Evolutionary conservation across 2,888 invertebrate species (phyloP).

Genomic region (Seladonia tumulorum): DNA sequence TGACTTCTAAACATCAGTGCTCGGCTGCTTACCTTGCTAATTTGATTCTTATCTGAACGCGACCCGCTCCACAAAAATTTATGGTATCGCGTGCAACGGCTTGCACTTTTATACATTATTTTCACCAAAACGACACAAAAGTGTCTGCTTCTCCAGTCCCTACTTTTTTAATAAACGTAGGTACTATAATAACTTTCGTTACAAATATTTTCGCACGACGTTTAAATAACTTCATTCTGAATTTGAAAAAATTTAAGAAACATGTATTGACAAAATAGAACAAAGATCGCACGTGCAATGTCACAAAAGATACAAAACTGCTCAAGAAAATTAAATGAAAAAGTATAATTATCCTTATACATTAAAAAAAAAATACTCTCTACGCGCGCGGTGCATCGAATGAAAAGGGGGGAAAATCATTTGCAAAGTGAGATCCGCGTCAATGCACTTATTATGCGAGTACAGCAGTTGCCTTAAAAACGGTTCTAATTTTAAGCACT

Average conservation of each 20-base stretch:
- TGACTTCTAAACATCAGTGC: conserved; percentile 34
- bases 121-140: neutral
- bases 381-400: no score
- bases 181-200: neutral
- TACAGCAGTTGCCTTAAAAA: neutral
- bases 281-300: no score
- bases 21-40: conserved; percentile 10
- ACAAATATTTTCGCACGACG: no score
- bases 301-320: no score
- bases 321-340: no score
- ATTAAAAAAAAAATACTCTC: no score
- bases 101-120: neutral
- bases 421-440: neutral
- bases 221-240: no score
- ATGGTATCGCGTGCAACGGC: conserved; percentile 25
- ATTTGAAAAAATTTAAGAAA: no score
- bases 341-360: no score
- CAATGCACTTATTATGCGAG: neutral
- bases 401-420: neutral
- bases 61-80: conserved; percentile 23
- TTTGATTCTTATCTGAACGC: conserved; percentile 43
- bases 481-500: neutral
- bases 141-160: neutral
- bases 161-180: neutral
- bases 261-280: no score